Evolutionary conservation across 2,113 vertebrate species (phyloP), one percentile per base, ranked within the genome.

Genomic region (Serinus canaria): DNA sequence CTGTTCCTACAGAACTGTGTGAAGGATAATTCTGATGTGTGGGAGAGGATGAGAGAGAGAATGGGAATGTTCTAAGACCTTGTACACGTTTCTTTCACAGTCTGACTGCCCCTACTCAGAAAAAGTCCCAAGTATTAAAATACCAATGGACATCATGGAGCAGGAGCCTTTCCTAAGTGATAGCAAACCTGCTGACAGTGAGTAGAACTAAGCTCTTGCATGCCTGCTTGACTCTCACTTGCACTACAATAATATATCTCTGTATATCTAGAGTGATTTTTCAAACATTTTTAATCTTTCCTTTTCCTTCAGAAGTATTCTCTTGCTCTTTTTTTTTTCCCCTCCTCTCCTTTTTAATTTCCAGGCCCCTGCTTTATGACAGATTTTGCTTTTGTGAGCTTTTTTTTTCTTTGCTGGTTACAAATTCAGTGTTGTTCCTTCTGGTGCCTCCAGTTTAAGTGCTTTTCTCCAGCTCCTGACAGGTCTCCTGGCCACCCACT

Each of bases 101-200:
- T 99, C 99, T 94, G 99, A 99, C 98, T 99, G 98, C 97, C 99
- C 99, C 95, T 99, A 99, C 98, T 98, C 96, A 98, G 99, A 99
- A 98, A 99, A 98, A 83, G 98, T 99, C 95, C 98, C 99, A 98
- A 99, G 98, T 99, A 99, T 99, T 99, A 99, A 99, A 99, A 99
- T 99, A 83, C 99, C 99, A 97, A 99, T 99, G 99, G 99, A 99
- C 98, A 99, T 99, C 98, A 99, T 99, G 99, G 99, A 99, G 97
- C 98, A 99, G 95, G 98, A 99, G 85, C 99, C 99, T 97, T 99
- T 99, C 98, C 98, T 99, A 98, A 98, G 98, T 96, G 99, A 99
- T 98, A 99, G 97, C 97, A 98, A 99, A 98, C 97, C 99, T 97
- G 98, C 98, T 5, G 99, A 99, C 98, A 98, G 99, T 99, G 99